phyloP scores from a whole-genome alignment of 2,888 invertebrate species.

The Phyllotreta striolata region DNA sequence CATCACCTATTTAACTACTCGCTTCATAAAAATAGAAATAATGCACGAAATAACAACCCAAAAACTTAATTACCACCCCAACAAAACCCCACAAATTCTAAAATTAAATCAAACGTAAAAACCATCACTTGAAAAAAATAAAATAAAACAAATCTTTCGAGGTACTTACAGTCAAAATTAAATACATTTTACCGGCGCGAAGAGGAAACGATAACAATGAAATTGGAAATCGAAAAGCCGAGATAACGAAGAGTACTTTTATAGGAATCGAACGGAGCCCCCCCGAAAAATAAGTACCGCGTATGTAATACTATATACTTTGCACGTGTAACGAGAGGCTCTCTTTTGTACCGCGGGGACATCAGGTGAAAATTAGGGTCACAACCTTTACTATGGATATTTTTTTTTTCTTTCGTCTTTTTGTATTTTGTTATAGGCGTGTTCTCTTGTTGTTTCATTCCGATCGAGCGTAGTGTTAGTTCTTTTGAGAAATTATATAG shows the following conservation, averaged over 20 bases:
- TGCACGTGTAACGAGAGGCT: no score
- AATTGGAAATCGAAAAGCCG: constrained; percentile 50
- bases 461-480: background rate
- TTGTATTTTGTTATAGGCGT: constrained; percentile 14
- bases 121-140: no score
- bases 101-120: no score
- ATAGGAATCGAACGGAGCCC: constrained; percentile 53
- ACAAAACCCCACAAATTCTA: no score
- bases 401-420: constrained; percentile 21
- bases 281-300: constrained; percentile 52
- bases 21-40: background rate
- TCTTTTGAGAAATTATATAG: no score
- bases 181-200: constrained; percentile 50
- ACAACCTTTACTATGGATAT: constrained; percentile 53
- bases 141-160: no score
- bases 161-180: constrained; percentile 55
- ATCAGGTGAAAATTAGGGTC: constrained; percentile 60
- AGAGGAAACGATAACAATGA: constrained; percentile 36
- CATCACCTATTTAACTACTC: no score
- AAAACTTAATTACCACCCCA: no score
- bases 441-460: constrained; percentile 1
- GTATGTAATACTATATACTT: constrained; percentile 49
- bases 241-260: constrained; percentile 51
- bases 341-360: no score
- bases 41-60: background rate